Base-by-base conservation (phyloP, 2,113 vertebrate genomes). In the Ailurus styani region DNA sequence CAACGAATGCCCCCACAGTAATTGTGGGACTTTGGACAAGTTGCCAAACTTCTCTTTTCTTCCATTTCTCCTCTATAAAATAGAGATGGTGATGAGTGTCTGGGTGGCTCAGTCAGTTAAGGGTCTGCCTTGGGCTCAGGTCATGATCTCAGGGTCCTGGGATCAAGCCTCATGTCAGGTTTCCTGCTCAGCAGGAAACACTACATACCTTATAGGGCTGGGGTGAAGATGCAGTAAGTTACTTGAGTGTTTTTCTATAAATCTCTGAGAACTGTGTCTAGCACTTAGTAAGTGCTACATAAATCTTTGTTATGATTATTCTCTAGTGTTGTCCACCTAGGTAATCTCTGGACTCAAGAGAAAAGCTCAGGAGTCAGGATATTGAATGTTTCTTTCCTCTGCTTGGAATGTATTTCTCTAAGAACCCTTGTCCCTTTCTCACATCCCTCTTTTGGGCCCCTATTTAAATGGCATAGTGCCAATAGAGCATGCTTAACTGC, bases 371-470 rank as follows among this genome's bases (percentile, higher is more conserved):
- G 23, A 93, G 25, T 60, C 68, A 55, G 18, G 9, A 2, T 50
- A 29, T 78, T 78, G 29, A 31, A 15, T 60, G 11, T 50, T 70
- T 42, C 21, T 62, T 47, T 47, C 5, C 1, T 20, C n/a, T 37
- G 2, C 23, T n/a, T 75, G 17, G 8, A n/a, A 70, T 10, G 3
- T 27, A 27, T 40, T 37, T 93, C 13, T 87, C 40, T 62, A 78
- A 45, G 34, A 78, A 64, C 20, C 7, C 7, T 85, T 20, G 2
- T n/a, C 31, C 7, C 15, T 17, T 62, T 5, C 42, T 52, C 18
- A 8, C 5, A 34, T 9, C 11, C 18, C 57, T n/a, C 15, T n/a
- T 60, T 13, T 6, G 18, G 10, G 3, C 0, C 1, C 29, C 18
- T 34, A 54, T 60, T 94, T 81, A 77, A 91, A 93, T 70, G 50